Conservation (phyloP, 2,888 invertebrate species). For the Yponomeuta evonymella region DNA sequence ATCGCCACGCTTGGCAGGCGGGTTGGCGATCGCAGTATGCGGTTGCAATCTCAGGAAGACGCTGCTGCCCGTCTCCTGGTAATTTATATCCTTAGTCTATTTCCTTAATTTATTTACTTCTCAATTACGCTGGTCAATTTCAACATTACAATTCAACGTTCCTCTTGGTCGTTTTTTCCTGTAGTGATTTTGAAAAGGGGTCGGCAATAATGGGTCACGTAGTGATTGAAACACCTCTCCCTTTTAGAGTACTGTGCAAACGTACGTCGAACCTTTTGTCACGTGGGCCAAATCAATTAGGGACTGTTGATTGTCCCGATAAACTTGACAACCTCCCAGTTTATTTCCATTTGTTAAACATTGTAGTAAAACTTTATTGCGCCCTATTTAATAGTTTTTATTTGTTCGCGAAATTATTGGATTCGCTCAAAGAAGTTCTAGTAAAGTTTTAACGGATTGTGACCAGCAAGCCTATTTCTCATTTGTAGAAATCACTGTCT, state of each 20-base stretch:
- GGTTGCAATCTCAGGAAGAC: no score
- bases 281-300: conserved; percentile 41
- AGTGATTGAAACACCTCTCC: conserved; percentile 48
- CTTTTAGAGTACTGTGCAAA: conserved; percentile 36
- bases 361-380: background rate
- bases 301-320: conserved; percentile 10
- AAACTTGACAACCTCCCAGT: conserved; percentile 6
- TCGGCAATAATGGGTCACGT: conserved; percentile 53
- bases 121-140: no score
- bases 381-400: background rate
- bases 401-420: background rate
- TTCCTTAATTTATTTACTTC: no score
- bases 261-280: conserved; percentile 11
- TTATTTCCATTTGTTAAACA: background rate
- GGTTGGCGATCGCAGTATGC: no score
- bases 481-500: background rate
- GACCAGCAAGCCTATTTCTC: background rate
- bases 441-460: background rate
- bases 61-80: no score
- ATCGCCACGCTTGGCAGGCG: no score
- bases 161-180: background rate
- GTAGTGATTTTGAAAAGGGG: conserved; percentile 6
- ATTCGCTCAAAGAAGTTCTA: background rate
- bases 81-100: no score
- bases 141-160: no score